Percentiles rank a stretch among this genome's conserved stretches.
Evolutionary conservation across 2,113 vertebrate genomes (phyloP).

Genomic region (Smithornis capensis): DNA sequence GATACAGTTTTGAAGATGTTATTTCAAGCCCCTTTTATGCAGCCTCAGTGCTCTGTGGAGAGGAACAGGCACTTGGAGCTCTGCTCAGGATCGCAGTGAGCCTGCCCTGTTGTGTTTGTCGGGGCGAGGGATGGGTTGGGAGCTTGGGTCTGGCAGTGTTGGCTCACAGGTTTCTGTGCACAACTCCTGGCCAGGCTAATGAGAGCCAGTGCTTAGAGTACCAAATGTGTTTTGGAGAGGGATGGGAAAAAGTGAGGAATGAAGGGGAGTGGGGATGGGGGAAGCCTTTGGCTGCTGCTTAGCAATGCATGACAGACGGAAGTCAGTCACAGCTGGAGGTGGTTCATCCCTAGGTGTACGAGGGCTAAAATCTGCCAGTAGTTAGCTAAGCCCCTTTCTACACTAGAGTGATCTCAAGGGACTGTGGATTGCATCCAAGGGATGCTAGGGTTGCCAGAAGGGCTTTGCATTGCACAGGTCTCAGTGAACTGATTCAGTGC

Average conservation of each 20-base stretch:
- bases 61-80: neutral
- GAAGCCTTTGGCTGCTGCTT: neutral
- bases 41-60: neutral
- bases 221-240: neutral
- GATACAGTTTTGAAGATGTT: neutral
- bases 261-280: no score
- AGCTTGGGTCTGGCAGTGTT: neutral
- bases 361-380: neutral
- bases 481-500: neutral
- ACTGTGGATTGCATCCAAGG: neutral
- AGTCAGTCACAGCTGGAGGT: neutral
- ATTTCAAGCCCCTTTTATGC: neutral
- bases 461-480: neutral
- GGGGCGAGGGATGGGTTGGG: fast-evolving
- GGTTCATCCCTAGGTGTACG: neutral
- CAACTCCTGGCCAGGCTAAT: neutral
- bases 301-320: neutral
- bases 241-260: neutral
- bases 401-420: neutral
- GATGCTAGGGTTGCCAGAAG: neutral
- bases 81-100: fast-evolving
- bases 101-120: fast-evolving
- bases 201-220: neutral
- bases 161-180: neutral
- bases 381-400: neutral